Conservation (phyloP, 2,888 invertebrate genomes). For the Dysmachus trigonus region DNA sequence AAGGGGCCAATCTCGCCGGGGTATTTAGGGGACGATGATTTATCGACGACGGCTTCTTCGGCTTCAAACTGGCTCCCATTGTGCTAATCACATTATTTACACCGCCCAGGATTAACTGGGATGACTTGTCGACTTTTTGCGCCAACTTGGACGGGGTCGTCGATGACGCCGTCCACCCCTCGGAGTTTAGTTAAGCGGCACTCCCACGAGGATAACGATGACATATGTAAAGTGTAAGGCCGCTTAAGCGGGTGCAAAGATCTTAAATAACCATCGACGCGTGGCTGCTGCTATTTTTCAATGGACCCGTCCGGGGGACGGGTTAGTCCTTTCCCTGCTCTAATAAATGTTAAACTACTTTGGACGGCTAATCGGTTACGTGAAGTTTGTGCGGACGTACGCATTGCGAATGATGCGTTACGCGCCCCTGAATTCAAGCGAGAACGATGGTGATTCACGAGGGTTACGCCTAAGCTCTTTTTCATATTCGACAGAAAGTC, state of each 20-base stretch:
- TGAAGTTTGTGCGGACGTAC: neutral
- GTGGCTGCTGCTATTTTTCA: slow-evolving; percentile 53
- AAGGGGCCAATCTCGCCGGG: neutral
- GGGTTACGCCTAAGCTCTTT: neutral
- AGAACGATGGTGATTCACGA: neutral
- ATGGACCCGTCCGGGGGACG: neutral
- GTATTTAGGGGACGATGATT: neutral
- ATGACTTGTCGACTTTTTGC: slow-evolving; percentile 58
- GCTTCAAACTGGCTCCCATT: slow-evolving; percentile 50
- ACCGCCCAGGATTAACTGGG: slow-evolving; percentile 63
- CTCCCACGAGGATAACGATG: slow-evolving; percentile 65
- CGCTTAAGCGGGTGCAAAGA: slow-evolving; percentile 59
- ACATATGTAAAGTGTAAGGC: slow-evolving; percentile 65
- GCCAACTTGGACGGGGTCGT: neutral
- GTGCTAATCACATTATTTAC: slow-evolving; percentile 66
- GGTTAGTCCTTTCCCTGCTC: slow-evolving; percentile 3
- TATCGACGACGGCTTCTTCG: slow-evolving; percentile 32
- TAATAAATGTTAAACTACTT: slow-evolving; percentile 31
- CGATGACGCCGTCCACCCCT: slow-evolving; percentile 27
- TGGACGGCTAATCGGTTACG: slow-evolving; percentile 24
- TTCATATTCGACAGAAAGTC: neutral
- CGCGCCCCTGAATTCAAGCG: neutral
- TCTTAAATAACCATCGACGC: slow-evolving; percentile 61
- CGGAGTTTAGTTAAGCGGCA: slow-evolving; percentile 56
- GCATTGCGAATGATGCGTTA: neutral